phyloP scores from a whole-genome alignment of 2,113 vertebrate species.

The Myotis lucifugus region DNA sequence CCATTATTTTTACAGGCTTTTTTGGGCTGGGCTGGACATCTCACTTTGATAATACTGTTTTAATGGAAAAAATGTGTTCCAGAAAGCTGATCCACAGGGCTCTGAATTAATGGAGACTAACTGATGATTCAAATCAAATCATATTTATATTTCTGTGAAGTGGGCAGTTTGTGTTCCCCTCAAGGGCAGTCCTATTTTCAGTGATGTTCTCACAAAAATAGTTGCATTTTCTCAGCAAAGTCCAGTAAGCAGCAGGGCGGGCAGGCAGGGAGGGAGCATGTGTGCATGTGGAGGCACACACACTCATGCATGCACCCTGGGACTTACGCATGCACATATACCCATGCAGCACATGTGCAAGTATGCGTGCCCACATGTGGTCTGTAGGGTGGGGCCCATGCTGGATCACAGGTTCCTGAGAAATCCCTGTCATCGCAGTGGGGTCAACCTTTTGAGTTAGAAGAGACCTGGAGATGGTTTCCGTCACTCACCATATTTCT shows the following conservation, averaged over 20 bases:
- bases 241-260: background rate
- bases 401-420: background rate
- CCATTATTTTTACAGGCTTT: background rate
- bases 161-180: background rate
- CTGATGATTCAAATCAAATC: background rate
- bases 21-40: background rate
- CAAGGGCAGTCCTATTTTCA: background rate
- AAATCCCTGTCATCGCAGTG: background rate
- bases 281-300: background rate
- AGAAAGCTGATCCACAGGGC: background rate
- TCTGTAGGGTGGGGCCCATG: background rate
- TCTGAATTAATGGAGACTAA: background rate
- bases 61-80: background rate
- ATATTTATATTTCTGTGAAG: background rate
- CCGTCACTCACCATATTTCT: background rate
- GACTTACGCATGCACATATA: too few relatives aligned
- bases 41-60: background rate
- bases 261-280: background rate
- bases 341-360: too few relatives aligned
- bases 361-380: background rate
- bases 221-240: background rate
- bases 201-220: constrained; percentile 30
- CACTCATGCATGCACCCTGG: fast-evolving
- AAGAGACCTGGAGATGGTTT: background rate
- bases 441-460: background rate